These are phyloP conservation scores for Lepidocolaptes lacrymiger DNA, from an alignment of 2,797 vertebrate genomes.

Conservation along the genomic window DNA sequence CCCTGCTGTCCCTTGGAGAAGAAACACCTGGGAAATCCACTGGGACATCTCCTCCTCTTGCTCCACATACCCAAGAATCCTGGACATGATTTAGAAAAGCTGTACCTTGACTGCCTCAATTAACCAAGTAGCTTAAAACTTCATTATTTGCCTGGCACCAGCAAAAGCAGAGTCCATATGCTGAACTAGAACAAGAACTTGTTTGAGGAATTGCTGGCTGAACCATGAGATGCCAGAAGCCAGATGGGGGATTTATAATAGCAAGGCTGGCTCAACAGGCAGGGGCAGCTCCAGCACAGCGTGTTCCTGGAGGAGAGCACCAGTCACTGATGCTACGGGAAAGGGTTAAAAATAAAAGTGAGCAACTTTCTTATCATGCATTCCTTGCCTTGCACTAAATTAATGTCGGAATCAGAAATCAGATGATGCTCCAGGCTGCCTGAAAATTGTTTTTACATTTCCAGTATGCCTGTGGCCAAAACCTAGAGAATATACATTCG, in stretches of 20 bases:
- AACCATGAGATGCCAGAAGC: conserved; percentile 37
- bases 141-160: conserved; percentile 51
- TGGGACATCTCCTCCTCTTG: background rate
- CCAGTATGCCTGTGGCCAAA: conserved; percentile 12
- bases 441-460: conserved; percentile 29
- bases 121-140: conserved; percentile 45
- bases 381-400: conserved; percentile 36
- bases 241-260: conserved; percentile 58
- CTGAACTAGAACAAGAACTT: conserved; percentile 57
- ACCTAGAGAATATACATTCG: background rate
- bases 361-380: conserved; percentile 31
- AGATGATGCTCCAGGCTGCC: conserved; percentile 33
- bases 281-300: conserved; percentile 28
- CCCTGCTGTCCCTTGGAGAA: accelerated
- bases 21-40: background rate
- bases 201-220: conserved; percentile 45
- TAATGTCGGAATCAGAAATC: conserved; percentile 26
- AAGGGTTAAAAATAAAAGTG: conserved; percentile 52
- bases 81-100: background rate
- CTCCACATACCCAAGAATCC: background rate
- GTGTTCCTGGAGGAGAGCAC: background rate
- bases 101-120: conserved; percentile 2
- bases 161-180: conserved; percentile 44
- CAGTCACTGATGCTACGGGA: background rate
- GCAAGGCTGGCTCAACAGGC: conserved; percentile 14